These are phyloP conservation scores for Amphibalanus amphitrite DNA, from an alignment of 1,140 invertebrate species.

Conservation along the genomic window DNA sequence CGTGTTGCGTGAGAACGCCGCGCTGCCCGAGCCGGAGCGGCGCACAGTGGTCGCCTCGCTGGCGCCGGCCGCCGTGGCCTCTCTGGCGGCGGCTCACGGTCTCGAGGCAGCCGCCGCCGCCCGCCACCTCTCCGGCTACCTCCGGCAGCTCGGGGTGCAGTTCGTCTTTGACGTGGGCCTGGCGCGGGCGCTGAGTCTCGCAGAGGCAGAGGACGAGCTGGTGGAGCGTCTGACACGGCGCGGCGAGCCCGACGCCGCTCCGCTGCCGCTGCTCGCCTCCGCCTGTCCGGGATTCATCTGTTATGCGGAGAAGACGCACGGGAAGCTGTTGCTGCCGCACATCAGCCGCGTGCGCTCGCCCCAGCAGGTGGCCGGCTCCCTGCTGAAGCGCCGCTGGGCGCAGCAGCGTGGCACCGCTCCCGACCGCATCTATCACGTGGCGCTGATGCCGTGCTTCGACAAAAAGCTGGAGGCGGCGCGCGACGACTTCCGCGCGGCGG, in stretches of 20 bases:
- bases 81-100: slow-evolving; percentile 61
- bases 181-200: slow-evolving; percentile 67
- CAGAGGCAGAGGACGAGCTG: slow-evolving; percentile 79
- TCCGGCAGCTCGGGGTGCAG: slow-evolving; percentile 61
- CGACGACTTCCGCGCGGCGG: slow-evolving; percentile 51
- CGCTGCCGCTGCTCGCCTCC: slow-evolving; percentile 72
- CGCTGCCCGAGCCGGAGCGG: slow-evolving; percentile 18
- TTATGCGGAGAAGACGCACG: slow-evolving; percentile 97
- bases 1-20: slow-evolving; percentile 6
- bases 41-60: slow-evolving; percentile 59
- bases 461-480: slow-evolving; percentile 95
- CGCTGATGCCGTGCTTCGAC: slow-evolving; percentile 97
- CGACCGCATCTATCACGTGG: slow-evolving; percentile 71
- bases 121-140: slow-evolving; percentile 41
- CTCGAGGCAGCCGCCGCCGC: slow-evolving; percentile 47
- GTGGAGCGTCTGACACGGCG: slow-evolving; percentile 39
- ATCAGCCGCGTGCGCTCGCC: slow-evolving; percentile 38
- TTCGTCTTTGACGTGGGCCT: slow-evolving; percentile 72
- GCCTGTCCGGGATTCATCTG: slow-evolving; percentile 58
- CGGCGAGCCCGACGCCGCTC: slow-evolving; percentile 29
- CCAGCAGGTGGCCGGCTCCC: slow-evolving; percentile 38
- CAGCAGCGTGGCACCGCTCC: slow-evolving; percentile 51
- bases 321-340: slow-evolving; percentile 74
- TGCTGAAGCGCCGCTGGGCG: slow-evolving; percentile 28
- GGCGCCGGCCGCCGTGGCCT: slow-evolving; percentile 70